These are phyloP conservation scores for Sebastiscus tertius DNA, from an alignment of 2,797 vertebrate genomes.

Conservation along the genomic window DNA sequence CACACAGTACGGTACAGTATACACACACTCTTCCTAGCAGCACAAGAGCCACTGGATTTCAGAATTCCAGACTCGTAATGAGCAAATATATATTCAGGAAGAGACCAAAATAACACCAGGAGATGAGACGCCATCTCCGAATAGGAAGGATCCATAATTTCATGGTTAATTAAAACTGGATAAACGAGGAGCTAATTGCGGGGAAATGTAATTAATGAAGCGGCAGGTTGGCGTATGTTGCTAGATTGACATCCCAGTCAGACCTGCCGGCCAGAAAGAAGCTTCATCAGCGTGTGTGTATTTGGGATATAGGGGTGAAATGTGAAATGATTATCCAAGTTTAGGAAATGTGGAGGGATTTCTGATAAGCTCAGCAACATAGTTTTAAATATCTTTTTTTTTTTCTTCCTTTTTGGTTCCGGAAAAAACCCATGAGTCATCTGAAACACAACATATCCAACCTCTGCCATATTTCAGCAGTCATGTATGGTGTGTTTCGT, in stretches of 20 bases:
- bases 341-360: neutral
- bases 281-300: neutral
- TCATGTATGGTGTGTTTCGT: slow-evolving; percentile 18
- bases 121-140: slow-evolving; percentile 41
- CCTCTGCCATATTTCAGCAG: slow-evolving; percentile 40
- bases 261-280: neutral
- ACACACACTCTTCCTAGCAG: neutral
- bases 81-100: slow-evolving; percentile 51
- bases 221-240: slow-evolving; percentile 33
- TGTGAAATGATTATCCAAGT: neutral
- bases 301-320: neutral
- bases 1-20: slow-evolving; percentile 11
- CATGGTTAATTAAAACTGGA: slow-evolving; percentile 67
- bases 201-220: slow-evolving; percentile 63
- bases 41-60: neutral
- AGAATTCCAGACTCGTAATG: slow-evolving; percentile 29
- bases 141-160: slow-evolving; percentile 46
- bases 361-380: slow-evolving; percentile 20
- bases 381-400: neutral
- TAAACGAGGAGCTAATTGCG: slow-evolving; percentile 63
- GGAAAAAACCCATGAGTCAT: slow-evolving; percentile 52
- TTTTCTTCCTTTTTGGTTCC: neutral
- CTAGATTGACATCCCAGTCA: slow-evolving; percentile 41
- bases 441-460: slow-evolving; percentile 41
- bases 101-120: slow-evolving; percentile 24